phyloP scores from a whole-genome alignment of 2,113 vertebrate species.

The Colossoma macropomum region DNA sequence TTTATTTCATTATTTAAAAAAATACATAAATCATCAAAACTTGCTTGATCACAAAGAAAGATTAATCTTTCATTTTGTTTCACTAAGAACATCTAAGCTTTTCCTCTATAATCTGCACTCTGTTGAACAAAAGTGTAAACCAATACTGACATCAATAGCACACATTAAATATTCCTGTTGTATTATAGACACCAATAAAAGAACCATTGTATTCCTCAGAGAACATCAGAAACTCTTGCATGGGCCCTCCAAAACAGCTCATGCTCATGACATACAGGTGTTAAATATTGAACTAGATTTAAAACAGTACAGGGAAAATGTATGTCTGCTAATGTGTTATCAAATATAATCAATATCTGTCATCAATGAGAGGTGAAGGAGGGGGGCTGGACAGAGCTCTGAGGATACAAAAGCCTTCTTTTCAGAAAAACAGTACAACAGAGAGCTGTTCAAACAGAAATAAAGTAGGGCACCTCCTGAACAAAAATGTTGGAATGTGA shows the following conservation, averaged over 20 bases:
- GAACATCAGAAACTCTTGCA: background rate
- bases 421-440: background rate
- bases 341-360: constrained; percentile 16
- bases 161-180: background rate
- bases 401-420: background rate
- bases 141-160: background rate
- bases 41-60: no score
- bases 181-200: background rate
- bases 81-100: no score
- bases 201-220: background rate
- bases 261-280: background rate
- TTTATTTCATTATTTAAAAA: no score
- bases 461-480: constrained; percentile 3
- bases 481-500: background rate
- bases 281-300: constrained; percentile 25
- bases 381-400: background rate
- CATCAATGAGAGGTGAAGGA: background rate
- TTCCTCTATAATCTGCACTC: background rate
- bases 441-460: background rate
- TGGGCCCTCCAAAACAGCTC: background rate
- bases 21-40: no score
- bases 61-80: no score
- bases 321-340: constrained; percentile 24
- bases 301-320: constrained; percentile 15
- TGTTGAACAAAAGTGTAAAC: no score